Evolutionary conservation across 2,797 vertebrate genomes (phyloP), one percentile per base, ranked within the genome.

Genomic region (Ficedula albicollis): DNA sequence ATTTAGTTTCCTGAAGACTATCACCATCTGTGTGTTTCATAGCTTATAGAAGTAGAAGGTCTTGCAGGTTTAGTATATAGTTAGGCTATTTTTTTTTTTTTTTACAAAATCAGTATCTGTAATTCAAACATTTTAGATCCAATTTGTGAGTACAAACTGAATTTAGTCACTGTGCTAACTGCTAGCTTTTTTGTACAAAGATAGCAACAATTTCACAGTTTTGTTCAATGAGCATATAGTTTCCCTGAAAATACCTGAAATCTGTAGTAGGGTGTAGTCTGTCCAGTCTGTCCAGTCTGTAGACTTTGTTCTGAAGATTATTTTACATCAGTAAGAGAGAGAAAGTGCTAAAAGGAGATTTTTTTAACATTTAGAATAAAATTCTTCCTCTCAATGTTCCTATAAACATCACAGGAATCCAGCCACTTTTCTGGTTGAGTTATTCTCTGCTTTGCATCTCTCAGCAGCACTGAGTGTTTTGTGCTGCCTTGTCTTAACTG

Each of bases 1-100:
- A 23, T 67, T 69, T 94, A 26, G 46, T 75, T 94, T 91, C 48
- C 49, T 67, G 26, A 93, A 89, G 64, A 46, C 41, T 81, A 18
- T 93, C 93, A 38, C 62, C 67, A 80, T 81, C 72, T 96, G 44
- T 46, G 62, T 80, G 49, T 89, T 95, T 95, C 77, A 81, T 44
- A 82, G 29, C 22, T 86, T 72, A 83, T 25, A 64, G 58, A 90
- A 94, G 87, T 41, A 22, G 25, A 95, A 88, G 4, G 27, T 30
- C 16, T 43, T 58, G 17, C 25, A 19, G 22, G 38, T 34, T 39
- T 77, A 44, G 9, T 22, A 36, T 59, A 93, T 22, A 67, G 25
- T 75, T 58, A 74, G 41, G 15, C 10, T 27, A 27, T 21, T 27
- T 32, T 29, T 38, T 38, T 38, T 38, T 38, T 38, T 38, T 62